Evolutionary conservation across 2,113 vertebrate species (phyloP), one percentile per base, ranked within the genome.

Genomic region (Plestiodon gilberti): DNA sequence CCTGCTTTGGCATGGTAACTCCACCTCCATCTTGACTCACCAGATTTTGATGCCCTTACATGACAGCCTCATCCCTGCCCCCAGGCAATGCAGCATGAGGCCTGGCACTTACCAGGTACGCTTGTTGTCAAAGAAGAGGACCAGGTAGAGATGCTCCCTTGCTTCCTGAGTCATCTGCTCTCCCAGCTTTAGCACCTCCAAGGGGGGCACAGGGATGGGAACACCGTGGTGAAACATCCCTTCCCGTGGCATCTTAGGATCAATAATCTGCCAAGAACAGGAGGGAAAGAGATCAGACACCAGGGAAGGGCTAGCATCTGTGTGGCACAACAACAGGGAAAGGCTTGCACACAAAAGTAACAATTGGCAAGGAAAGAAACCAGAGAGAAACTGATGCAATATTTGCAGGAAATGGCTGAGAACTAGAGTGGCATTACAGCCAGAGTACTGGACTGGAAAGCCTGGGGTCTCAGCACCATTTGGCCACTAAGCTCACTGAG

Each of bases 131-230:
- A 99, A 99, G 96, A 99, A 99, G 83, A 99, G 98, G 89, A 99
- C 99, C 84, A 99, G 97, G 96, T 99, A 99, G 94, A 99, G 98
- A 96, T 99, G 98, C 96, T 99, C 98, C 23, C 98, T 96, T 48
- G 99, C 99, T 96, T 99, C 99, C 96, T 99, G 98, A 90, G 98
- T 99, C 99, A 99, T 99, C 94, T 99, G 98, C 94, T 99, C 99
- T 83, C 99, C 99, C 78, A 99, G 97, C 95, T 99, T 99, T 91
- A 99, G 97, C 94, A 99, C 99, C 94, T 99, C 99, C 91, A 98
- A 84, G 23, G 99, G 99, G 18, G 99, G 99, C 83, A 99, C 98
- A 0, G 99, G 99, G 81, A 99, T 99, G 28, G 99, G 99, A 77
- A 99, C 99, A 0, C 99, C 99, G 0, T 99, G 97, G 93, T 99